These are phyloP conservation scores for Mormyrops boulengeri DNA, from an alignment of 2,797 vertebrate species.

Conservation along the genomic window DNA sequence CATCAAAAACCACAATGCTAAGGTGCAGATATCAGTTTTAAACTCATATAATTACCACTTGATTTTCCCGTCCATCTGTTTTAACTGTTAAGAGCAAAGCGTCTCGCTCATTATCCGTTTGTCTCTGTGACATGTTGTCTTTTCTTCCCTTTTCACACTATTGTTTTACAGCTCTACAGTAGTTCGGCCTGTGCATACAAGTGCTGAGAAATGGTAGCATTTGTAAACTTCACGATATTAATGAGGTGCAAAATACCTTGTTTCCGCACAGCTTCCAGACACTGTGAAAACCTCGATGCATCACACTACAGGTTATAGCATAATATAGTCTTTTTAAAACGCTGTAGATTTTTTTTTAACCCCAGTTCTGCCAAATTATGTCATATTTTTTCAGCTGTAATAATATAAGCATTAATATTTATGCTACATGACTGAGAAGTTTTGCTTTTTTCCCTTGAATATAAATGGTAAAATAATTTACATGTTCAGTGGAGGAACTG, in stretches of 20 bases:
- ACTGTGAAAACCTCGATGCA: neutral
- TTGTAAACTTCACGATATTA: neutral
- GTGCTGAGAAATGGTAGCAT: neutral
- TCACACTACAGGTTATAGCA: neutral
- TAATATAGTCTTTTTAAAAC: neutral
- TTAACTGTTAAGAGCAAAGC: neutral
- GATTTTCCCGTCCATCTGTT: neutral
- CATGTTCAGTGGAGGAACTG: neutral
- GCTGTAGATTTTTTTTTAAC: neutral
- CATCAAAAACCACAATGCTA: neutral
- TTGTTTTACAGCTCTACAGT: neutral
- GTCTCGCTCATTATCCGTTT: neutral
- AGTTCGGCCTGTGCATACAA: neutral
- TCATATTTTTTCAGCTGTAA: neutral
- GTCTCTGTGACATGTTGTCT: neutral
- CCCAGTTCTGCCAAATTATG: neutral
- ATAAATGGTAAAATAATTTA: neutral
- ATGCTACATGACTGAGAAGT: neutral
- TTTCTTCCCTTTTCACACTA: neutral
- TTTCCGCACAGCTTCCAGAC: neutral
- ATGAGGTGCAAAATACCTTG: neutral
- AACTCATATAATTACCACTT: neutral
- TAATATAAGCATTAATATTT: neutral
- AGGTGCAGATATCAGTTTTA: no score
- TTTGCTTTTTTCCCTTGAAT: neutral